Evolutionary conservation across 2,113 vertebrate species (phyloP).

Genomic region (Acinonyx jubatus): DNA sequence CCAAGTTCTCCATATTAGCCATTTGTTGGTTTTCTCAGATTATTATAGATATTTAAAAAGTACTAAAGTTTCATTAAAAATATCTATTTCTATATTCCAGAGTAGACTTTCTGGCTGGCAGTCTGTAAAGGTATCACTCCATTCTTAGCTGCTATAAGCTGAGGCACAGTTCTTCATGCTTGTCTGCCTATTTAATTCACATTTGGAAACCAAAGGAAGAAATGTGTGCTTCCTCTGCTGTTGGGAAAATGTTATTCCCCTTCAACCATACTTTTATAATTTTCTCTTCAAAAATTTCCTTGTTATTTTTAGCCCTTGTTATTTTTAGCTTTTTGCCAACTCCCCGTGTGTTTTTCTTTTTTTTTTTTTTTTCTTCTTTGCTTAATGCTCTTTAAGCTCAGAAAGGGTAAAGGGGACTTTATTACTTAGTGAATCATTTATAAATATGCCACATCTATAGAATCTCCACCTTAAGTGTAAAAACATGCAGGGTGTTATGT

Average conservation of each 20-base stretch:
- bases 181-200: not conserved
- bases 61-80: not conserved
- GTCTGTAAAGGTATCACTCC: not conserved
- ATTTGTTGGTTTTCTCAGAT: not conserved
- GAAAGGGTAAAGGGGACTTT: not conserved
- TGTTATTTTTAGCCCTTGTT: slow-evolving; percentile 44
- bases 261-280: not conserved
- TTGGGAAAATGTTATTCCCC: slow-evolving; percentile 9
- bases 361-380: not conserved
- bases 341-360: not conserved
- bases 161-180: not conserved
- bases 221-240: not conserved
- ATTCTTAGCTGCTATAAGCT: not conserved
- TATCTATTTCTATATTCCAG: not conserved
- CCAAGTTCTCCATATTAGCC: not conserved
- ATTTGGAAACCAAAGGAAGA: not conserved
- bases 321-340: slow-evolving; percentile 58
- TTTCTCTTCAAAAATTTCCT: slow-evolving; percentile 23
- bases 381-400: slow-evolving; percentile 8
- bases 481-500: not conserved
- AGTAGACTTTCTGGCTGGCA: not conserved
- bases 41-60: slow-evolving; percentile 19
- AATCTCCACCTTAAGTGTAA: not conserved
- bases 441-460: not conserved
- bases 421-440: slow-evolving; percentile 33